phyloP scores from a whole-genome alignment of 2,888 invertebrate genomes.

The Pharmacophagus antenor region DNA sequence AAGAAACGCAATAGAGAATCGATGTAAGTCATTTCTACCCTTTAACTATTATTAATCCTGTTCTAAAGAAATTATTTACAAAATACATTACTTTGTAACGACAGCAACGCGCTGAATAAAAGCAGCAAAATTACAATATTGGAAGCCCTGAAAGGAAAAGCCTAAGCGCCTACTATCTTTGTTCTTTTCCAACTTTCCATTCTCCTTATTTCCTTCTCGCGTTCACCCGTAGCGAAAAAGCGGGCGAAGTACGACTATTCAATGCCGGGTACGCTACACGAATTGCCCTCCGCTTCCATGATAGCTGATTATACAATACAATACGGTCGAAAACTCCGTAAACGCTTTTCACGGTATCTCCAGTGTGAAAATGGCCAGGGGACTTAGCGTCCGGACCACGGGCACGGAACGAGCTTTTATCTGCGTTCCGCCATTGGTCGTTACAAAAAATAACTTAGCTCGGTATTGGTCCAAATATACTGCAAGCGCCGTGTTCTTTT shows the following conservation, averaged over 20 bases:
- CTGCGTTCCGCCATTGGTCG: constrained; percentile 76
- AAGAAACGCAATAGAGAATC: too few relatives aligned
- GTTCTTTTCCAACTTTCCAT: constrained; percentile 45
- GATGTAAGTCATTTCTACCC: too few relatives aligned
- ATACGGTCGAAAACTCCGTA: constrained; percentile 65
- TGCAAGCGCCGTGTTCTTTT: constrained; percentile 74
- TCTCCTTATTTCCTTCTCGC: constrained; percentile 42
- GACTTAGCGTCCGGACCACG: constrained; percentile 53
- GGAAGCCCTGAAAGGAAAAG: constrained; percentile 46
- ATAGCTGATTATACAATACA: constrained; percentile 81
- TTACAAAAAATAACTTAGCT: constrained; percentile 69
- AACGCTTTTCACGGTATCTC: constrained; percentile 50
- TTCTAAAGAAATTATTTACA: constrained; percentile 32
- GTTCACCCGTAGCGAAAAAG: constrained; percentile 49
- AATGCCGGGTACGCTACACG: constrained; percentile 52
- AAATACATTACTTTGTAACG: constrained; percentile 57
- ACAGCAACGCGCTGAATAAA: constrained; percentile 66
- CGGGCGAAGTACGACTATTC: constrained; percentile 70
- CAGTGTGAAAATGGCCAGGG: constrained; percentile 52
- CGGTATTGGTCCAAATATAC: constrained; percentile 81
- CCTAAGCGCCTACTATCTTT: constrained; percentile 54
- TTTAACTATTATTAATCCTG: constrained; percentile 24
- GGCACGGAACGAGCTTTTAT: constrained; percentile 68
- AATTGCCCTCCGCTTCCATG: constrained; percentile 75
- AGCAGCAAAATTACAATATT: constrained; percentile 76